Conservation (phyloP, 2,797 vertebrate genomes). For the Serranus cabrilla region DNA sequence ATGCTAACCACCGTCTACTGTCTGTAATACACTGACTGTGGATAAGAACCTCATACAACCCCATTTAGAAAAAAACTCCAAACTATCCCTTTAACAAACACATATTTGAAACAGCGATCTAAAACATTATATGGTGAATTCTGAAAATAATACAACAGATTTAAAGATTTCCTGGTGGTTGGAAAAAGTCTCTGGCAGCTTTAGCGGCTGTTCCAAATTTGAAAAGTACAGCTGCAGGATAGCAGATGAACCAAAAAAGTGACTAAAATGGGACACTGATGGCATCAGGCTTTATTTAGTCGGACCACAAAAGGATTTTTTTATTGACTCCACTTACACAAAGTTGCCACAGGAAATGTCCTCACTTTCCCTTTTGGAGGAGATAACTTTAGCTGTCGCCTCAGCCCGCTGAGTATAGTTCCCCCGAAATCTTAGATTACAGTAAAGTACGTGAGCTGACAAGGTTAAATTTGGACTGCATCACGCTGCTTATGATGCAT, state of each 20-base stretch:
- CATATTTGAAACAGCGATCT: not conserved
- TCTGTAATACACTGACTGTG: too few relatives aligned
- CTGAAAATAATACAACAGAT: constrained; percentile 26
- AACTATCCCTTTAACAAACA: too few relatives aligned
- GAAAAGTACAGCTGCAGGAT: constrained; percentile 42
- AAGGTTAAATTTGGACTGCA: constrained; percentile 56
- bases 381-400: constrained; percentile 43
- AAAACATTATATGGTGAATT: constrained; percentile 17
- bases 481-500: constrained; percentile 36
- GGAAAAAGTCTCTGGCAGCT: constrained; percentile 6
- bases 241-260: constrained; percentile 49
- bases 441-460: constrained; percentile 37
- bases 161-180: constrained; percentile 20
- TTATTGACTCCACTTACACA: constrained; percentile 41
- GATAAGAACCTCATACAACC: too few relatives aligned
- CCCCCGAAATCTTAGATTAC: constrained; percentile 32
- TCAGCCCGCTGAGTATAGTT: constrained; percentile 21
- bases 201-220: constrained; percentile 9
- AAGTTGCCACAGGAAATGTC: constrained; percentile 54
- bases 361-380: constrained; percentile 53
- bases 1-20: too few relatives aligned
- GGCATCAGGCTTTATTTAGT: constrained; percentile 61
- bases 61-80: too few relatives aligned
- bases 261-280: constrained; percentile 58
- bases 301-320: constrained; percentile 55